A percentile compares a stretch with the other conserved stretches of the same genome.
These are phyloP conservation scores for Acanthosepion lycidas DNA, from an alignment of 2,888 invertebrate genomes.

Conservation along the genomic window DNA sequence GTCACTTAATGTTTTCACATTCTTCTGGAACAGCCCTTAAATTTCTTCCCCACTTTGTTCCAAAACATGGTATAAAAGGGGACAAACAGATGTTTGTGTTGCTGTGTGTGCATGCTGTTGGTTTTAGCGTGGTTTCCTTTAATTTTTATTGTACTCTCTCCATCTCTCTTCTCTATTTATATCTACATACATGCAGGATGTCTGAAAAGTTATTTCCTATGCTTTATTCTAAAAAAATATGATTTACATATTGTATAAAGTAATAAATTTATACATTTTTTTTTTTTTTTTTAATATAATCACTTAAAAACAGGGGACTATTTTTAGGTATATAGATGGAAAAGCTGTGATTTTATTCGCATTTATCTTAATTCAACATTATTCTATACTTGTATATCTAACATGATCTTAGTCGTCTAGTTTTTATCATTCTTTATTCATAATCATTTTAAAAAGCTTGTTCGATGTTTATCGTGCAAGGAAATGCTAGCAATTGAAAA, in stretches of 20 bases:
- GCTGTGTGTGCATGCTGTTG: slow-evolving; percentile 8
- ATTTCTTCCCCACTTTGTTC: slow-evolving; percentile 23
- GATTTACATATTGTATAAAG: no score
- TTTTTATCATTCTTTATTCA: not conserved
- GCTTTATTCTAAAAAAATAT: not conserved
- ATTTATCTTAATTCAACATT: not conserved
- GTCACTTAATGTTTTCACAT: not conserved
- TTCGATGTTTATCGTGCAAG: not conserved
- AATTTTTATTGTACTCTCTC: not conserved
- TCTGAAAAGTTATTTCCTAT: not conserved
- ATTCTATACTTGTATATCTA: no score
- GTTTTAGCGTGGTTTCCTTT: not conserved
- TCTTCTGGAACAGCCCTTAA: slow-evolving; percentile 9
- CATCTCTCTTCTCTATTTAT: not conserved
- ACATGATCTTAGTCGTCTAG: not conserved
- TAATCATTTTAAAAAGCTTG: not conserved
- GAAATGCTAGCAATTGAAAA: not conserved
- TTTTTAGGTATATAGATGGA: not conserved
- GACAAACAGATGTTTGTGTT: not conserved
- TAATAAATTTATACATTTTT: no score
- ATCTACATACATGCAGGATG: not conserved
- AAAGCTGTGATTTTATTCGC: not conserved
- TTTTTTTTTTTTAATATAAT: not conserved
- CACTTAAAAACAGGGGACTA: not conserved
- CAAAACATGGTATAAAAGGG: slow-evolving; percentile 23